Conservation (phyloP, 2,113 vertebrate genomes). For the Neopipo cinnamomea region DNA sequence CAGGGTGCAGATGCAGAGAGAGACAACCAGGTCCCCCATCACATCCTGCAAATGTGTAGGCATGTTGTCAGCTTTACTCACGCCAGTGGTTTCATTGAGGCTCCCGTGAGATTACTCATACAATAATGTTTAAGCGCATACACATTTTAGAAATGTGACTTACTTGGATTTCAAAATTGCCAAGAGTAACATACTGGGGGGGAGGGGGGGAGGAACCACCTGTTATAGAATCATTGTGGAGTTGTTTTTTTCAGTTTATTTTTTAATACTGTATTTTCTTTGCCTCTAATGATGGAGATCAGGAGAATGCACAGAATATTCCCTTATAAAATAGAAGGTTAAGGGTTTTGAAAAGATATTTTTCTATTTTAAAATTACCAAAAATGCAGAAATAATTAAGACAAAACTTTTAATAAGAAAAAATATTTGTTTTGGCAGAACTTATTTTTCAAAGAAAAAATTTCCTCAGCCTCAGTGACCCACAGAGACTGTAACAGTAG, state of each 20-base stretch:
- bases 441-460: background rate
- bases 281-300: background rate
- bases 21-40: background rate
- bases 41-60: fast-evolving
- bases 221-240: background rate
- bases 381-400: background rate
- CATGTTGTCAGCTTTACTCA: background rate
- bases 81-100: fast-evolving
- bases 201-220: fast-evolving
- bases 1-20: background rate
- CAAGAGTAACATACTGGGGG: background rate
- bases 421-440: background rate
- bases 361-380: background rate
- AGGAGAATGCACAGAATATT: background rate
- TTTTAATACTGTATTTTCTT: background rate
- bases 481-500: background rate
- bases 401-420: background rate
- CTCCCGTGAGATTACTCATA: fast-evolving
- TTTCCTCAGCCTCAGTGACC: background rate
- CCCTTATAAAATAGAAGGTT: background rate
- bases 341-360: background rate
- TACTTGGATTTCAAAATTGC: background rate
- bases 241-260: background rate
- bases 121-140: fast-evolving
- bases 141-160: fast-evolving